phyloP scores from a whole-genome alignment of 2,888 invertebrate genomes.

The Oligia latruncula region DNA sequence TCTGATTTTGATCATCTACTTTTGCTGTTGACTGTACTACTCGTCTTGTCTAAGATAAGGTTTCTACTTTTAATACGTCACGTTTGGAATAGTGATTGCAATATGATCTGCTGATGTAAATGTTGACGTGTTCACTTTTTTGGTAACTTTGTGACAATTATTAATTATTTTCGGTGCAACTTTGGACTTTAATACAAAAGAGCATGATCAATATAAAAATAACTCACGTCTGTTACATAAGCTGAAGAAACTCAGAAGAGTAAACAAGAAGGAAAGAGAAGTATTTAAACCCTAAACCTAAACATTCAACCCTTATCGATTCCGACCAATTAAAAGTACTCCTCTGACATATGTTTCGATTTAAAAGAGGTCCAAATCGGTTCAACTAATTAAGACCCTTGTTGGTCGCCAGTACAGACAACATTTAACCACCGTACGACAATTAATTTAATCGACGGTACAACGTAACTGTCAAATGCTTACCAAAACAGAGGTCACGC shows the following conservation, averaged over 20 bases:
- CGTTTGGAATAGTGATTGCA: too few species aligned
- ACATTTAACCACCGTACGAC: slow-evolving; percentile 18
- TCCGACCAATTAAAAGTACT: slow-evolving; percentile 10
- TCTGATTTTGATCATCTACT: too few species aligned
- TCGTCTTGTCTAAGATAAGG: too few species aligned
- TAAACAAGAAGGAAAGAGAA: not conserved
- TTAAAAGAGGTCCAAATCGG: slow-evolving; percentile 15
- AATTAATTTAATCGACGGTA: slow-evolving; percentile 39
- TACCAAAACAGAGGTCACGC: slow-evolving; percentile 25
- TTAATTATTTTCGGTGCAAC: not conserved
- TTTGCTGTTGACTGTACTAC: too few species aligned
- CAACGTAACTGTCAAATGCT: slow-evolving; percentile 32
- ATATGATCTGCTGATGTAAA: not conserved
- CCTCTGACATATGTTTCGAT: slow-evolving; percentile 24
- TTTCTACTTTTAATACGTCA: too few species aligned
- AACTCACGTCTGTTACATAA: not conserved
- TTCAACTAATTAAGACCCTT: slow-evolving; percentile 31
- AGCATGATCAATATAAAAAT: not conserved
- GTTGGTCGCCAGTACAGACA: not conserved
- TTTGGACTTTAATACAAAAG: not conserved
- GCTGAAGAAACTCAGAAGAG: not conserved
- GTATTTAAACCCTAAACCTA: not conserved
- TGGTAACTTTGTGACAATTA: not conserved
- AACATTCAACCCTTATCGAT: not conserved
- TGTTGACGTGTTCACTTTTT: not conserved